Evolutionary conservation across 2,113 vertebrate species (phyloP).

Genomic region (Pipra filicauda): DNA sequence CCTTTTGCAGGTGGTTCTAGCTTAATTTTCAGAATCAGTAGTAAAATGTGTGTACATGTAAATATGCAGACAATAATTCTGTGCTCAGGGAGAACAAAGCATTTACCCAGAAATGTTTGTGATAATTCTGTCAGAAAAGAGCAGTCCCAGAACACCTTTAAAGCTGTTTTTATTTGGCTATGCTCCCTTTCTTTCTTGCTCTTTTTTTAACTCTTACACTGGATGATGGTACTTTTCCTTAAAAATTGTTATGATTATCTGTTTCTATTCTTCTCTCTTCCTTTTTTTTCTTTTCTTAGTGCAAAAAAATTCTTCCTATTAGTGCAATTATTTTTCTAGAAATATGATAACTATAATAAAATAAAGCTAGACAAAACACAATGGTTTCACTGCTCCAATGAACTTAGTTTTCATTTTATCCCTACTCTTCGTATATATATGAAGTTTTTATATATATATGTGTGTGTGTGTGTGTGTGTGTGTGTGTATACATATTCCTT

Average conservation of each 20-base stretch:
- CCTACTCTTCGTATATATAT: no score
- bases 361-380: background rate
- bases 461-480: no score
- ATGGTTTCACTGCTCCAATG: background rate
- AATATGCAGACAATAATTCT: background rate
- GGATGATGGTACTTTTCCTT: background rate
- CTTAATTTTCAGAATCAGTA: background rate
- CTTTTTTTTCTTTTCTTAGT: background rate
- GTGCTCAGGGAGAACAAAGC: background rate
- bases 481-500: background rate
- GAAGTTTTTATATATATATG: no score
- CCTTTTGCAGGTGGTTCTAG: background rate
- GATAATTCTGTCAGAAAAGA: background rate
- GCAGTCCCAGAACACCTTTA: background rate
- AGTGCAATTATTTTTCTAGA: background rate
- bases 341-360: background rate
- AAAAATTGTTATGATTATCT: background rate
- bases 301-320: background rate
- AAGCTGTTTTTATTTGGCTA: background rate
- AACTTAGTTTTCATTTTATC: background rate
- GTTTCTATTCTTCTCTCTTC: background rate
- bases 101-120: background rate
- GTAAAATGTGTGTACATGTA: background rate
- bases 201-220: background rate
- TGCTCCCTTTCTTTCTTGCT: background rate